A percentile compares a stretch with the other conserved stretches of the same genome.
phyloP scores from a whole-genome alignment of 2,113 vertebrate species.

The Tapirus terrestris region DNA sequence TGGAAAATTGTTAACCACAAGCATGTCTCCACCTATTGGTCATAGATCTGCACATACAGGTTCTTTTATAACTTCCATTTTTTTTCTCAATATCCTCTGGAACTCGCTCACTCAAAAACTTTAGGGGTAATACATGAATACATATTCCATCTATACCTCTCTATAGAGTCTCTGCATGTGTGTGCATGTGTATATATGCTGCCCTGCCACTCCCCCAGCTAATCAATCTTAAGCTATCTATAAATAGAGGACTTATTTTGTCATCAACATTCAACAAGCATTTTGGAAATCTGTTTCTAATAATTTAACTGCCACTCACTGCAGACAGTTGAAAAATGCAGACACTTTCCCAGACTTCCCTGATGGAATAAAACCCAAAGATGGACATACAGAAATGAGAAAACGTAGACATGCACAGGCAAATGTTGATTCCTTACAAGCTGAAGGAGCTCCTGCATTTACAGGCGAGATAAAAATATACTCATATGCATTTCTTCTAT shows the following conservation, averaged over 20 bases:
- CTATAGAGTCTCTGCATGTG: background rate
- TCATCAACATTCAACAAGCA: constrained; percentile 13
- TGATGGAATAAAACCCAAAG: constrained; percentile 36
- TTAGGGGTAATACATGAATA: background rate
- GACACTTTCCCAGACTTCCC: background rate
- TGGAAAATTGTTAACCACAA: background rate
- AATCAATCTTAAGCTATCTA: background rate
- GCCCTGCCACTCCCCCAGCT: background rate
- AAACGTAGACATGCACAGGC: background rate
- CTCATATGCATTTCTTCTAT: background rate
- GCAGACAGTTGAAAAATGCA: background rate
- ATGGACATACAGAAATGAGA: constrained; percentile 34
- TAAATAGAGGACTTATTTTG: constrained; percentile 33
- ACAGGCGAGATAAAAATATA: constrained; percentile 30
- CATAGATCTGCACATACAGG: background rate
- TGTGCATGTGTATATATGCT: background rate
- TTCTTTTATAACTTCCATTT: background rate
- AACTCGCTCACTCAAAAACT: background rate
- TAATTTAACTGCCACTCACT: background rate
- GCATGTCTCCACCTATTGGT: background rate
- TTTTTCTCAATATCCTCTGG: background rate
- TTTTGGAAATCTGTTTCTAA: constrained; percentile 46
- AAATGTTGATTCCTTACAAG: background rate
- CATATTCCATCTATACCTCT: background rate
- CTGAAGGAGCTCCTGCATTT: background rate